Evolutionary conservation across 92 coral and sea anemone species (phyloP).

Genomic region (Palythoa heliodiscus): DNA sequence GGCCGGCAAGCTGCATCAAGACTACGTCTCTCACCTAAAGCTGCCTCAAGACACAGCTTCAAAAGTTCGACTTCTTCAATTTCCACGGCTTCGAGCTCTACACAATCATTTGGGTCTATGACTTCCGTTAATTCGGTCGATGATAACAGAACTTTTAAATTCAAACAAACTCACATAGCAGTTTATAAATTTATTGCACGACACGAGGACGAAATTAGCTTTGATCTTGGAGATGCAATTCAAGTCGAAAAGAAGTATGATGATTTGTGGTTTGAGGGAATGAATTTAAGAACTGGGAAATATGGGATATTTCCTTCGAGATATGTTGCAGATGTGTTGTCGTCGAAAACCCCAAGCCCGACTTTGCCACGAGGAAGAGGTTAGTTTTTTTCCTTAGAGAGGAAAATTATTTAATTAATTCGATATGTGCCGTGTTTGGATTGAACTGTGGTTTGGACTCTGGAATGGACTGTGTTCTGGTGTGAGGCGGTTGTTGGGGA

Average conservation of each 20-base stretch:
- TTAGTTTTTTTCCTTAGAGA: background rate
- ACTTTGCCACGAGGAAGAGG: constrained; percentile 31
- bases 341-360: constrained; percentile 15
- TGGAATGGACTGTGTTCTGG: too few species aligned
- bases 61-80: constrained; percentile 30
- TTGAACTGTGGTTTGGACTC: too few species aligned
- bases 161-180: constrained; percentile 91
- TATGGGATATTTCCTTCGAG: constrained; percentile 86
- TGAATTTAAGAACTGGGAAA: constrained; percentile 77
- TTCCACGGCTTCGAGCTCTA: constrained; percentile 35
- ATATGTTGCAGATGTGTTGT: constrained; percentile 88
- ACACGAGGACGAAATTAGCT: constrained; percentile 80
- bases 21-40: constrained; percentile 19
- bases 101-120: constrained; percentile 27
- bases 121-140: constrained; percentile 35
- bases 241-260: constrained; percentile 69
- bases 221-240: constrained; percentile 89
- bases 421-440: too few species aligned
- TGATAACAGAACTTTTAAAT: constrained; percentile 26
- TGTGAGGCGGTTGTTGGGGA: too few species aligned
- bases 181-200: constrained; percentile 84
- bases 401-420: too few species aligned
- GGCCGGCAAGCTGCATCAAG: constrained; percentile 7
- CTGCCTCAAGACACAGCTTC: constrained; percentile 8
- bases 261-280: constrained; percentile 96